Evolutionary conservation across 1,140 invertebrate species (phyloP).

Genomic region (Riptortus pedestris): DNA sequence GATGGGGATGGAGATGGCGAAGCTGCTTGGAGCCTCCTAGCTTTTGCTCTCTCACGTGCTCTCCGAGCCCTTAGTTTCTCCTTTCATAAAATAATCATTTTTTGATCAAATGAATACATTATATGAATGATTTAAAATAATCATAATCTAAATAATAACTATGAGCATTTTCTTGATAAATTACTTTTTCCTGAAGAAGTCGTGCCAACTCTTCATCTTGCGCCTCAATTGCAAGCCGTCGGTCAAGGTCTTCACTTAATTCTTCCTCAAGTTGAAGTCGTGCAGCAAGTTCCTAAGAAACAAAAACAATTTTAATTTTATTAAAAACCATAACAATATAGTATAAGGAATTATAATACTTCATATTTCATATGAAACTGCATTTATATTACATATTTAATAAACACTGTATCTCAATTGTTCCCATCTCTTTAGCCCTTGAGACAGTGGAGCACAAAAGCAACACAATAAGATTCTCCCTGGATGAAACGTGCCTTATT

Average conservation of each 20-base stretch:
- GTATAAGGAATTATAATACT: no score
- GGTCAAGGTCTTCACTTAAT: conserved; percentile 51
- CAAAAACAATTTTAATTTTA: conserved; percentile 18
- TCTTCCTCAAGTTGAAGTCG: conserved; percentile 54
- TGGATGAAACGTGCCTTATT: no score
- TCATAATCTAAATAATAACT: not conserved
- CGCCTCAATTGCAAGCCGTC: conserved; percentile 72
- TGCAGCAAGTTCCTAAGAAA: conserved; percentile 49
- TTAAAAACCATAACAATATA: not conserved
- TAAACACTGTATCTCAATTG: no score
- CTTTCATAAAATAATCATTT: conserved; percentile 32
- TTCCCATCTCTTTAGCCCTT: no score
- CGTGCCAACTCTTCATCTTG: conserved; percentile 83
- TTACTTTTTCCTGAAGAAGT: conserved; percentile 73
- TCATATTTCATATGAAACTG: no score
- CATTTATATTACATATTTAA: no score
- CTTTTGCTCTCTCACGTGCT: conserved; percentile 52
- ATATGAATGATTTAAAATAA: not conserved
- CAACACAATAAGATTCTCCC: no score
- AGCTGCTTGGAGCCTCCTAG: conserved; percentile 45
- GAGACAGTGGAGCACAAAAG: no score
- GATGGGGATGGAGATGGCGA: not conserved
- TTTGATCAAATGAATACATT: not conserved
- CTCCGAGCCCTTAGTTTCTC: conserved; percentile 57
- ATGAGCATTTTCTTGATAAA: not conserved